These are phyloP conservation scores for Ahaetulla prasina DNA, from an alignment of 2,113 vertebrate species.

Conservation along the genomic window DNA sequence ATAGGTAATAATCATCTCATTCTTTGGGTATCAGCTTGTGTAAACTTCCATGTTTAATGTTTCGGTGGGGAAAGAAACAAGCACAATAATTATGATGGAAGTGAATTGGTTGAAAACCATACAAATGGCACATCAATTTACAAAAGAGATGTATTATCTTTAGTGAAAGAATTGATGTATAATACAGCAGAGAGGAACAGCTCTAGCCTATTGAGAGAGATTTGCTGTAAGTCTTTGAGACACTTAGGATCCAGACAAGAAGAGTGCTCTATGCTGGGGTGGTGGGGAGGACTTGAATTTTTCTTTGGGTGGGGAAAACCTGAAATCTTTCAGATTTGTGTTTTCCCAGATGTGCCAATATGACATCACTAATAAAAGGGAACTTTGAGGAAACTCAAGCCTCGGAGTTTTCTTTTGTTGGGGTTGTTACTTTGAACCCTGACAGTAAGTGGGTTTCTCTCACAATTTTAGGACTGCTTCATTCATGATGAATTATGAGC, in stretches of 20 bases:
- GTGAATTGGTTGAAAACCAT: constrained; percentile 31
- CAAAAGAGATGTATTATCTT: constrained; percentile 2
- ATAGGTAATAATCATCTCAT: neutral
- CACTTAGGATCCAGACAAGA: constrained; percentile 12
- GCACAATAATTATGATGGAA: constrained; percentile 19
- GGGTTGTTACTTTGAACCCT: no score
- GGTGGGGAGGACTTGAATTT: constrained; percentile 24
- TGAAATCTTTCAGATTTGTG: no score
- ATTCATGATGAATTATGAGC: no score
- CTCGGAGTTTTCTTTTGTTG: no score
- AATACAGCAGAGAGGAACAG: constrained; percentile 16
- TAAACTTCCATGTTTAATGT: neutral
- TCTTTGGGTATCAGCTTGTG: constrained; percentile 12
- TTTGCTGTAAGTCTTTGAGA: constrained; percentile 21
- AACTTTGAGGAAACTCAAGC: no score
- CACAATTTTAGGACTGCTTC: no score
- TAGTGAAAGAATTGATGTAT: constrained; percentile 8
- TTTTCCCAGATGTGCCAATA: no score
- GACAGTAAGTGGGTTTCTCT: no score
- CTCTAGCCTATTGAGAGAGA: constrained; percentile 21
- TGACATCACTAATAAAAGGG: no score
- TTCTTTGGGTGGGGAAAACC: no score
- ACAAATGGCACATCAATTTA: constrained; percentile 20
- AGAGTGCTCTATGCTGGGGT: constrained; percentile 28
- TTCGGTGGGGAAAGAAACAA: constrained; percentile 2